These are phyloP conservation scores for Toxotes lorentzi DNA, from an alignment of 2,797 vertebrate species.

Conservation along the genomic window DNA sequence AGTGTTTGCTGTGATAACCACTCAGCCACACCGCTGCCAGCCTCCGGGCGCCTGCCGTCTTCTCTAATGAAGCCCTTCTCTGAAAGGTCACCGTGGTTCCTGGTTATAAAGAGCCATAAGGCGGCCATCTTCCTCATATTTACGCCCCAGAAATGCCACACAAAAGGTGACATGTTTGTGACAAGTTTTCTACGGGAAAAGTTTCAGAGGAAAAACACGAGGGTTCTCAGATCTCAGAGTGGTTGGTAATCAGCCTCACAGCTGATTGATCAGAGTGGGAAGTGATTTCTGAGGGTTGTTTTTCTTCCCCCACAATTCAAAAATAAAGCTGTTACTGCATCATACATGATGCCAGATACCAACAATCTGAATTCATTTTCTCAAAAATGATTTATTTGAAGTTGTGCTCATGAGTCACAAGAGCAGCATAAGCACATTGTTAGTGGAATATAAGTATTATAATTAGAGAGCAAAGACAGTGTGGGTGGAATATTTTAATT, in stretches of 20 bases:
- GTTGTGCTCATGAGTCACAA: background rate
- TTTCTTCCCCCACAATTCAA: background rate
- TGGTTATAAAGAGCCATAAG: background rate
- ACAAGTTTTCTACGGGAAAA: background rate
- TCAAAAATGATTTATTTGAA: background rate
- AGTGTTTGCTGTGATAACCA: constrained; percentile 19
- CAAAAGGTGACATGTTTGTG: constrained; percentile 1
- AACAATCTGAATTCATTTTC: background rate
- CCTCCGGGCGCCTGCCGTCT: constrained; percentile 13
- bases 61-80: constrained; percentile 30
- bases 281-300: background rate
- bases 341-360: background rate
- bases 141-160: constrained; percentile 13
- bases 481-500: constrained; percentile 7
- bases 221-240: background rate
- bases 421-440: background rate
- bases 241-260: no score
- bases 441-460: background rate
- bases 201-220: constrained; percentile 14
- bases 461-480: background rate
- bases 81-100: constrained; percentile 25
- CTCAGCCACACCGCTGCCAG: constrained; percentile 2
- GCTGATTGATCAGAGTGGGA: background rate
- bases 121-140: constrained; percentile 15
- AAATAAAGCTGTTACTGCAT: background rate